Evolutionary conservation across 2,888 invertebrate species (phyloP).

Genomic region (Leptopilina syphax): DNA sequence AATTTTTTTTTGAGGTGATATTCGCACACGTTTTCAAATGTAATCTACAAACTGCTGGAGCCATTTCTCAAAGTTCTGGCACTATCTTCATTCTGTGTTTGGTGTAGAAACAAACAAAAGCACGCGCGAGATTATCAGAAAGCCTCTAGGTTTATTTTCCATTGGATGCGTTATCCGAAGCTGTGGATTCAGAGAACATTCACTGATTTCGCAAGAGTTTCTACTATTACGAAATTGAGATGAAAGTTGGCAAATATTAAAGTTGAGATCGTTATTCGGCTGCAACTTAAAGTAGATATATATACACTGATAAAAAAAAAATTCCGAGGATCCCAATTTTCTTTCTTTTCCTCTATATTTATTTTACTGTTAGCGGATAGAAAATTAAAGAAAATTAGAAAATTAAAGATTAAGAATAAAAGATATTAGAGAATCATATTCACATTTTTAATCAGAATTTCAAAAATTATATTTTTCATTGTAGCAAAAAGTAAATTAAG

Average conservation of each 20-base stretch:
- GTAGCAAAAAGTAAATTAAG: too few species aligned
- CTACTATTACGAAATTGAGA: conserved; percentile 18
- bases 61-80: conserved; percentile 31
- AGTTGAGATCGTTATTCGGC: neutral
- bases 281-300: neutral
- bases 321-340: neutral
- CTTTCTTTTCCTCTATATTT: neutral
- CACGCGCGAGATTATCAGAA: conserved; percentile 8
- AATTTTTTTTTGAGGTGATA: neutral
- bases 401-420: too few species aligned
- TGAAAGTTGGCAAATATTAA: conserved; percentile 34
- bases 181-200: conserved; percentile 29
- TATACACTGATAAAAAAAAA: neutral
- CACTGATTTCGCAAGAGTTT: conserved; percentile 21
- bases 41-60: neutral
- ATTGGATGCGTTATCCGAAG: conserved; percentile 33
- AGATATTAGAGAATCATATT: too few species aligned
- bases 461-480: too few species aligned
- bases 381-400: too few species aligned
- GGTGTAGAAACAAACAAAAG: conserved; percentile 26
- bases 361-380: neutral
- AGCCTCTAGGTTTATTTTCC: conserved; percentile 35
- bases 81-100: conserved; percentile 34
- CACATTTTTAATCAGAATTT: too few species aligned
- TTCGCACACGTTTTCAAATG: neutral